Percentiles rank a stretch among this genome's conserved stretches.
These are phyloP conservation scores for Artibeus lituratus DNA, from an alignment of 2,797 vertebrate species.

Conservation along the genomic window DNA sequence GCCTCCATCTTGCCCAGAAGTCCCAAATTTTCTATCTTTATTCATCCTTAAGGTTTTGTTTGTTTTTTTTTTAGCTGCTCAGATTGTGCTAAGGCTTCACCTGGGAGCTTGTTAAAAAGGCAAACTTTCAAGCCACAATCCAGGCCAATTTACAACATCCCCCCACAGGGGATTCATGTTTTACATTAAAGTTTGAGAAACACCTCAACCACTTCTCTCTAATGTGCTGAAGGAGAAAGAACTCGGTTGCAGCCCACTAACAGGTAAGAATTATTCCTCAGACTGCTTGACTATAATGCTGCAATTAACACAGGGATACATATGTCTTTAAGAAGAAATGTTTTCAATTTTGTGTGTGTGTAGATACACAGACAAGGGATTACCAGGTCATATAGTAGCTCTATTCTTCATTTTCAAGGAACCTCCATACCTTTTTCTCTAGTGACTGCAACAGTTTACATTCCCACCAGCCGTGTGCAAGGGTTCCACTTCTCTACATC, in stretches of 20 bases:
- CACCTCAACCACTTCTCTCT: neutral
- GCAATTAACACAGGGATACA: neutral
- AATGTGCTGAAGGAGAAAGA: neutral
- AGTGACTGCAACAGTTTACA: neutral
- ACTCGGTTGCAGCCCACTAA: neutral
- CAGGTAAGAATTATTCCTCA: neutral
- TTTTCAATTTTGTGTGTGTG: neutral
- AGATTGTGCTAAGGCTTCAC: neutral
- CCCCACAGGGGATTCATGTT: neutral
- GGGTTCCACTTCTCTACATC: neutral
- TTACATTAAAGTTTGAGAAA: neutral
- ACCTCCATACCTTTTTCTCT: neutral
- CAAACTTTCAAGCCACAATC: neutral
- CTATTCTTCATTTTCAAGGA: neutral
- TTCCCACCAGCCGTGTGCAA: neutral
- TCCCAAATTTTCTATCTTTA: neutral
- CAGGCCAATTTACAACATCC: neutral
- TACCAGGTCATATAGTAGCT: neutral
- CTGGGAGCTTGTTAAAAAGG: neutral
- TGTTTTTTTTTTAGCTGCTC: neutral
- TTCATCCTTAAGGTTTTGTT: neutral
- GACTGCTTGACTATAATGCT: neutral
- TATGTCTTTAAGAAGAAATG: neutral
- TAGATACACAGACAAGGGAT: neutral
- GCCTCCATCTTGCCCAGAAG: too few species aligned